These are phyloP conservation scores for Eidolon dupreanum DNA, from an alignment of 2,797 vertebrate species.

Conservation along the genomic window DNA sequence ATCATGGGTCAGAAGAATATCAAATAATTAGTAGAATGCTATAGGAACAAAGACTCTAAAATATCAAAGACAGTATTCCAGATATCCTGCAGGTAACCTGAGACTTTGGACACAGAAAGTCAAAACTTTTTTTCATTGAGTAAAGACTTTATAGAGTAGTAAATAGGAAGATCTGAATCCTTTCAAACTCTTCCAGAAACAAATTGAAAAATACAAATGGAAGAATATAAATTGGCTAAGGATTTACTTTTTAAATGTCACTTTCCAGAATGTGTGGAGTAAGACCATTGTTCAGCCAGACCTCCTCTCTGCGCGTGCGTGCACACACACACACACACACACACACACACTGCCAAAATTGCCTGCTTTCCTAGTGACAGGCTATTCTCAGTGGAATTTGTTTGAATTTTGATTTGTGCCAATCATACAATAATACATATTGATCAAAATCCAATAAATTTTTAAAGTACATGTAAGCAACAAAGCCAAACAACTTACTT, in stretches of 20 bases:
- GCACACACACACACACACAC: background rate
- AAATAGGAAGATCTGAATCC: background rate
- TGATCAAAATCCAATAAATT: background rate
- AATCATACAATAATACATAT: constrained; percentile 30
- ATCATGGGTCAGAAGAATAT: background rate
- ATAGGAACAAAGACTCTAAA: background rate
- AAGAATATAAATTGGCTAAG: background rate
- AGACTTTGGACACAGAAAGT: background rate
- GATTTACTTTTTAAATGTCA: background rate
- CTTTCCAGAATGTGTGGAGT: background rate
- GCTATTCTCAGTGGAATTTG: constrained; percentile 53
- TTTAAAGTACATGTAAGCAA: constrained; percentile 9
- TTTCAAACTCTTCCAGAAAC: background rate
- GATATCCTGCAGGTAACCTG: background rate
- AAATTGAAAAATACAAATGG: background rate
- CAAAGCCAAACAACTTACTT: background rate
- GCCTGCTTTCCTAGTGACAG: constrained; percentile 44
- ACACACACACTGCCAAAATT: background rate
- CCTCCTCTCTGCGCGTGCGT: background rate
- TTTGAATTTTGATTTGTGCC: constrained; percentile 67
- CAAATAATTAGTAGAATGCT: background rate
- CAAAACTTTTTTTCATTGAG: background rate
- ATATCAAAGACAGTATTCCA: background rate
- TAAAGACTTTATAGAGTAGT: background rate
- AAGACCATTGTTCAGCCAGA: background rate